These are phyloP conservation scores for Pantherophis vulpinus DNA, from an alignment of 2,797 vertebrate species.

Conservation along the genomic window DNA sequence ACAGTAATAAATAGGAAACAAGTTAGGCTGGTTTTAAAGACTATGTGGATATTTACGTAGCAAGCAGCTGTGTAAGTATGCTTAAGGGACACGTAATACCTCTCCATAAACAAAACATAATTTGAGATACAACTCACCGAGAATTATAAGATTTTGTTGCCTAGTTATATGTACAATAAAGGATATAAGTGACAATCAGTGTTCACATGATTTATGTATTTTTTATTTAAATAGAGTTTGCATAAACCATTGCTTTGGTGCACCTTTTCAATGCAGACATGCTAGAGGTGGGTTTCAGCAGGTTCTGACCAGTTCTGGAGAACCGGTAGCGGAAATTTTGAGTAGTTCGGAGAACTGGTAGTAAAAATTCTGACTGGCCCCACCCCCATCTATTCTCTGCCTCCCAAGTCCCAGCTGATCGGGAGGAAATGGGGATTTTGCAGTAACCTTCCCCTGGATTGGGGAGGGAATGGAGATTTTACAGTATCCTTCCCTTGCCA, in stretches of 20 bases:
- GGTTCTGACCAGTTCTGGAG: no score
- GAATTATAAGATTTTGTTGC: neutral
- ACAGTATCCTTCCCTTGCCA: no score
- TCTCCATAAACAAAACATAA: neutral
- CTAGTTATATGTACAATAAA: neutral
- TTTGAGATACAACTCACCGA: neutral
- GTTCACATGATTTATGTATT: neutral
- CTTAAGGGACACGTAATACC: neutral
- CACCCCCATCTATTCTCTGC: no score
- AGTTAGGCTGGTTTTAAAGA: neutral
- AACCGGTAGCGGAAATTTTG: no score
- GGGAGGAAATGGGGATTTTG: no score
- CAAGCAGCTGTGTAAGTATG: neutral
- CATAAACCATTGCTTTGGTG: neutral
- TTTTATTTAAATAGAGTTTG: neutral
- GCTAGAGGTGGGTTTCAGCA: no score
- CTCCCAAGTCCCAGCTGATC: no score
- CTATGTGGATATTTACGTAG: neutral
- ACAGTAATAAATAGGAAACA: neutral
- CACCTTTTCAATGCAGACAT: neutral
- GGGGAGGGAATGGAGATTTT: no score
- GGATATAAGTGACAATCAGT: neutral
- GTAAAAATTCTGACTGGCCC: no score
- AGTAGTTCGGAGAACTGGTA: no score
- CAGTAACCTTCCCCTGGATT: no score